A percentile compares a stretch with the other conserved stretches of the same genome.
These are phyloP conservation scores for Noctua pronuba DNA, from an alignment of 2,888 invertebrate genomes.

Conservation along the genomic window DNA sequence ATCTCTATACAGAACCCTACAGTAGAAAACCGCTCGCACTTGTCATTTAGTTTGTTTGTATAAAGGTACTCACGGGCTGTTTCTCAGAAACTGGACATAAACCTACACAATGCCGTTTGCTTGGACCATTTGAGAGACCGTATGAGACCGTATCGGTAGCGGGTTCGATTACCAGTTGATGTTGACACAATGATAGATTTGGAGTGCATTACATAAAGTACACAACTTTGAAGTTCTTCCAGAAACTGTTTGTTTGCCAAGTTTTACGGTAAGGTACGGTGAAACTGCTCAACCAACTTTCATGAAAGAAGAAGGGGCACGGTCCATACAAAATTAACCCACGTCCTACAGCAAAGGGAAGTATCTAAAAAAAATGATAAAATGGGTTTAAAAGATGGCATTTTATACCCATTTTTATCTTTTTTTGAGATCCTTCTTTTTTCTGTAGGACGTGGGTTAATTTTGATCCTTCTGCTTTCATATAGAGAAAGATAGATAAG, in stretches of 20 bases:
- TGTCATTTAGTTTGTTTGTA: slow-evolving; percentile 53
- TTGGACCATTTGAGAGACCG: slow-evolving; percentile 47
- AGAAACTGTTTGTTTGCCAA: background rate
- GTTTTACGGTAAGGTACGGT: background rate
- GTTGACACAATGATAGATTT: slow-evolving; percentile 11
- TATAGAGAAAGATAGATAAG: background rate
- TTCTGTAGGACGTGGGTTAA: too few species aligned
- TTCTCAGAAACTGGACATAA: slow-evolving; percentile 59
- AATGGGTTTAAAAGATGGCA: too few species aligned
- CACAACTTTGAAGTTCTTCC: slow-evolving; percentile 1
- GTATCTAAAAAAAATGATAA: too few species aligned
- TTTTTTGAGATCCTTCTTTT: too few species aligned
- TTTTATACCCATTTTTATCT: too few species aligned
- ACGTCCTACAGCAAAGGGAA: too few species aligned
- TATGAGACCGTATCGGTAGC: slow-evolving; percentile 31
- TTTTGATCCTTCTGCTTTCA: too few species aligned
- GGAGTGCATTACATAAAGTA: background rate
- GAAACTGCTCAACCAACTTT: background rate
- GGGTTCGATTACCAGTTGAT: slow-evolving; percentile 40
- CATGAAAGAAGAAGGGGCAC: too few species aligned
- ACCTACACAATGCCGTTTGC: slow-evolving; percentile 59
- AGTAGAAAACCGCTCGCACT: slow-evolving; percentile 27
- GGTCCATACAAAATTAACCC: too few species aligned
- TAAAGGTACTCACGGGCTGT: slow-evolving; percentile 44
- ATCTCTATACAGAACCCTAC: slow-evolving; percentile 32